Percentiles rank a stretch among this genome's conserved stretches.
Evolutionary conservation across 2,113 vertebrate species (phyloP).

Genomic region (Alethe diademata): DNA sequence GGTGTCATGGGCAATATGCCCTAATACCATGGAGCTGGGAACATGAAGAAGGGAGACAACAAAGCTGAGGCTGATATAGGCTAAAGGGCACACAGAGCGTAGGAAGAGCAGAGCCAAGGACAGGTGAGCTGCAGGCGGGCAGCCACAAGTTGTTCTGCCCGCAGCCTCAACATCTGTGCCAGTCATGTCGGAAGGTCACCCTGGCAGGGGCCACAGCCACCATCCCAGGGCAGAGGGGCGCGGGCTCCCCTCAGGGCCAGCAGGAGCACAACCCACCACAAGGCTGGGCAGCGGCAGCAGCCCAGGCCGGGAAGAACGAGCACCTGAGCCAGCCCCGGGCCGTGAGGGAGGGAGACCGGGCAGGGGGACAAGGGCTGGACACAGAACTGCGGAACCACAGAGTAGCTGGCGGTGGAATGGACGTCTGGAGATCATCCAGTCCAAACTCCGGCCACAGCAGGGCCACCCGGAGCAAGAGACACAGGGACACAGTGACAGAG

Average conservation of each 20-base stretch:
- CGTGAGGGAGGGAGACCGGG: rapidly evolving
- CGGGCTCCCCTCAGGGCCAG: rapidly evolving
- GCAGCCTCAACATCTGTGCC: background rate
- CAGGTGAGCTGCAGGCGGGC: background rate
- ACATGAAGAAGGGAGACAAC: too few relatives aligned
- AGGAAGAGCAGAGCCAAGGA: background rate
- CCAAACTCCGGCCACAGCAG: background rate
- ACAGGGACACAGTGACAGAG: too few relatives aligned
- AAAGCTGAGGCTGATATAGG: rapidly evolving
- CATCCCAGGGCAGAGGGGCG: rapidly evolving
- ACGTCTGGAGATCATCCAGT: background rate
- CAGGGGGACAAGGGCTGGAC: background rate
- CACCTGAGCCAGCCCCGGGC: too few relatives aligned
- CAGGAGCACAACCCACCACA: rapidly evolving
- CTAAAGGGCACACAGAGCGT: rapidly evolving
- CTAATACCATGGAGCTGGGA: background rate
- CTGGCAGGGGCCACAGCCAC: rapidly evolving
- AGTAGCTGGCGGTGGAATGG: background rate
- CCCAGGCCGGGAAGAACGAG: rapidly evolving
- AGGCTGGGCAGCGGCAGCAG: background rate
- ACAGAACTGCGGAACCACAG: rapidly evolving
- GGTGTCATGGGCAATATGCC: rapidly evolving
- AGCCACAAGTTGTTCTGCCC: rapidly evolving
- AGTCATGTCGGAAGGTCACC: background rate
- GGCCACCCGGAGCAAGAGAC: background rate